Base-by-base conservation (phyloP, 2,797 vertebrate species). In the Sciurus carolinensis region DNA sequence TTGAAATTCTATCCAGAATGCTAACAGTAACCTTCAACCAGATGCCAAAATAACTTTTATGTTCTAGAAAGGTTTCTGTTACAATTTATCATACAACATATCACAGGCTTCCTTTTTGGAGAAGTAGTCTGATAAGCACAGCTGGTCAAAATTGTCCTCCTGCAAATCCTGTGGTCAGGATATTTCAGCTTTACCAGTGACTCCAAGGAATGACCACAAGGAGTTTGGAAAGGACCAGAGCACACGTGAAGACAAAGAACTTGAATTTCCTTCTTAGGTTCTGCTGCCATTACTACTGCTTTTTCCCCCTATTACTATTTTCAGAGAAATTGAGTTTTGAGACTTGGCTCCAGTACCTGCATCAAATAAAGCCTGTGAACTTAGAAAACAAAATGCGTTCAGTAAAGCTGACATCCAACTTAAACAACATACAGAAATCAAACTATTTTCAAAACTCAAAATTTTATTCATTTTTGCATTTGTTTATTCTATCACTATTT, bases 1-100 rank as follows among this genome's bases (percentile, higher is more conserved):
- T 96, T 98, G 98, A 98, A 98, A 98, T 98, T 98, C 98, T 98
- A n/a, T 98, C 97, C 98, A 98, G 98, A 97, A 98, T 95, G 96
- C 97, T 96, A 66, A 97, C 86, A 97, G 96, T 98, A 98, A 98
- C 98, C 98, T 98, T 98, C 98, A 98, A 91, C 26, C 57, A 98
- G 95, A 97, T 97, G 98, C 98, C 98, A 98, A 84, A 33, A 67
- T 96, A 84, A 95, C 90, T 93, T 95, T 90, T 87, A 93, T 72
- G 62, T 79, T 79, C 94, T 72, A 87, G 97, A 97, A 97, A 54
- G 71, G 71, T 64, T 96, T 94, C 90, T 92, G 71, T 76, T 84
- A 73, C 83, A 87, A 95, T 90, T 86, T 80, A 77, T 95, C 72
- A 59, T n/a, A 36, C 28, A 66, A 39, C 0, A 3, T 12, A 75